Evolutionary conservation across 2,888 invertebrate genomes (phyloP).

Genomic region (Dynastes maya): DNA sequence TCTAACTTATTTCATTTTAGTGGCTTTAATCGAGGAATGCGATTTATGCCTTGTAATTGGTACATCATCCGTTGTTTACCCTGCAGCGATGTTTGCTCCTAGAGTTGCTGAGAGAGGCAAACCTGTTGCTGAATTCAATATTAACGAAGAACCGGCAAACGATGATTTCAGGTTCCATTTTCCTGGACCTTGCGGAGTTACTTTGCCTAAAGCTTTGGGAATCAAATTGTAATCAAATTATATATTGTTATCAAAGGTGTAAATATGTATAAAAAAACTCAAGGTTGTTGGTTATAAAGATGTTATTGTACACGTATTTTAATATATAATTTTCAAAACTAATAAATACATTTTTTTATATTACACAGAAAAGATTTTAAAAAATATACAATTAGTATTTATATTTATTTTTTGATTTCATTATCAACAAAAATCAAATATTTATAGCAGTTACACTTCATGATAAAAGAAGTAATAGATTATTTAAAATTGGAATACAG

Average conservation of each 20-base stretch:
- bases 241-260: conserved; percentile 11
- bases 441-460: not conserved
- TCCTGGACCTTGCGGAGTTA: conserved; percentile 65
- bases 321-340: conserved; percentile 36
- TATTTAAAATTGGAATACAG: not conserved
- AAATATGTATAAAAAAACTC: too few species aligned
- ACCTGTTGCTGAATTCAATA: conserved; percentile 83
- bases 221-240: conserved; percentile 42
- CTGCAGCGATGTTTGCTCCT: conserved; percentile 91
- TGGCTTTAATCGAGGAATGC: conserved; percentile 77
- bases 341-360: conserved; percentile 28
- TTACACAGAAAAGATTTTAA: conserved; percentile 42
- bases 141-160: conserved; percentile 64
- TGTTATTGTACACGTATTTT: conserved; percentile 47
- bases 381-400: conserved; percentile 44
- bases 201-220: conserved; percentile 66
- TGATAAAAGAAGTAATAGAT: not conserved
- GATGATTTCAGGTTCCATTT: conserved; percentile 65
- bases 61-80: conserved; percentile 90
- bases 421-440: conserved; percentile 14
- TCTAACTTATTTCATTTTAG: conserved; percentile 64
- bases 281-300: conserved; percentile 12
- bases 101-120: conserved; percentile 81
- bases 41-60: conserved; percentile 89
- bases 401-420: conserved; percentile 11